These are phyloP conservation scores for Amblyraja radiata DNA, from an alignment of 2,797 vertebrate species.

Conservation along the genomic window DNA sequence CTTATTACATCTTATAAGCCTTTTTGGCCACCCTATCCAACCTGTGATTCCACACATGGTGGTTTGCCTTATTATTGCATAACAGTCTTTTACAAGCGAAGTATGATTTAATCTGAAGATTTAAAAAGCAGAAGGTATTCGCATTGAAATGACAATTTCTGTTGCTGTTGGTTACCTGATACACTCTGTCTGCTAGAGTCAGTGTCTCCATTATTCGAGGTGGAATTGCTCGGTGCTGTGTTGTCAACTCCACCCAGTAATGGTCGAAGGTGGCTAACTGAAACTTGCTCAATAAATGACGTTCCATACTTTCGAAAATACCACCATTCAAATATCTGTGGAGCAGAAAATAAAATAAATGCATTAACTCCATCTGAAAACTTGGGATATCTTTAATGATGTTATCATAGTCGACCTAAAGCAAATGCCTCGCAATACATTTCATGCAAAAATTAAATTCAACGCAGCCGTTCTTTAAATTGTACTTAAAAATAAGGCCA, in stretches of 20 bases:
- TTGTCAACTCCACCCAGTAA: constrained; percentile 95
- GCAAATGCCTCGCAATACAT: background rate
- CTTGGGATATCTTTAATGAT: background rate
- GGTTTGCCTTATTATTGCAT: background rate
- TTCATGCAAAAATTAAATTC: background rate
- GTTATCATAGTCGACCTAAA: background rate
- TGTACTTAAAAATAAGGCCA: background rate
- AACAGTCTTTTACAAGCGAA: background rate
- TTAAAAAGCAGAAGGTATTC: background rate
- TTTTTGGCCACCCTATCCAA: too few relatives aligned
- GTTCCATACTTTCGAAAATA: constrained; percentile 98
- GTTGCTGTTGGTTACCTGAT: constrained; percentile 67
- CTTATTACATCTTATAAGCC: too few relatives aligned
- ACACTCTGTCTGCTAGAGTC: constrained; percentile 89
- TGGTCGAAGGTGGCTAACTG: constrained; percentile 93
- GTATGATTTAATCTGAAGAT: background rate
- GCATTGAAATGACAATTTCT: background rate
- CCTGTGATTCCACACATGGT: too few relatives aligned
- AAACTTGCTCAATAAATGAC: constrained; percentile 97
- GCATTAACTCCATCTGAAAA: background rate
- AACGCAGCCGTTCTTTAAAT: background rate
- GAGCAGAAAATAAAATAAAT: background rate
- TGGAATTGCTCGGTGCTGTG: constrained; percentile 79
- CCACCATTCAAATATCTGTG: constrained; percentile 98
- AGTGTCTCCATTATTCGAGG: constrained; percentile 78